Base-by-base conservation (phyloP, 2,797 vertebrate species). In the Adrianichthys oophorus region DNA sequence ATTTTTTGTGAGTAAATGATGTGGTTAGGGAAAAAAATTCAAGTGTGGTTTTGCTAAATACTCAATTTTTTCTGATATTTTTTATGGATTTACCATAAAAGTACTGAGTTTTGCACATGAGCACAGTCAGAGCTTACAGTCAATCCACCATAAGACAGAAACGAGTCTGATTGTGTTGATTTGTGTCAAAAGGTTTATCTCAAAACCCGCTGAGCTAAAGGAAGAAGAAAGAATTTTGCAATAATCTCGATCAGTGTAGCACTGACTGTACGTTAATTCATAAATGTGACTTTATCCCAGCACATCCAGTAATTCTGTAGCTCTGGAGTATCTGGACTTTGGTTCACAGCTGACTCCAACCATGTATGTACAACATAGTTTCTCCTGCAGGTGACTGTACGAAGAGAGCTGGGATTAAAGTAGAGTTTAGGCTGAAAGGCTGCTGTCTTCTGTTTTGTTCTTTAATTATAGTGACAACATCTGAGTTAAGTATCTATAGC, bases 371-470 rank as follows among this genome's bases (percentile, higher is more conserved):
- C 29, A 32, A 32, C 6, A 26, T 85, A 78, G 71, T 75, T 68
- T 77, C 59, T 88, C 86, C 80, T 86, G 68, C 74, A 72, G 72
- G 69, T 81, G 84, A 87, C 80, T 90, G 87, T 92, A 91, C 63
- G 89, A 90, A 82, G 49, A 85, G 72, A 68, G 75, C 80, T 85
- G 79, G 84, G 78, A 89, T 89, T 87, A 85, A 85, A 83, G 68
- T 79, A 78, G 74, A 85, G 52, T 48, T 56, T 62, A 80, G 71
- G 80, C 74, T 68, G 57, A 78, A 60, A 18, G 42, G 71, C 54
- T 66, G n/a, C 57, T 49, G 62, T 69, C 74, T 82, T 49, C 32
- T 76, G 7, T 52, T 42, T 52, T 15, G 40, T 18, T 4, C 41
- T 52, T n/a, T 26, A n/a, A 10, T 44, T n/a, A n/a, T 24, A 19